Evolutionary conservation across 2,888 invertebrate species (phyloP), one percentile per base, ranked within the genome.

Genomic region (Vanessa cardui): DNA sequence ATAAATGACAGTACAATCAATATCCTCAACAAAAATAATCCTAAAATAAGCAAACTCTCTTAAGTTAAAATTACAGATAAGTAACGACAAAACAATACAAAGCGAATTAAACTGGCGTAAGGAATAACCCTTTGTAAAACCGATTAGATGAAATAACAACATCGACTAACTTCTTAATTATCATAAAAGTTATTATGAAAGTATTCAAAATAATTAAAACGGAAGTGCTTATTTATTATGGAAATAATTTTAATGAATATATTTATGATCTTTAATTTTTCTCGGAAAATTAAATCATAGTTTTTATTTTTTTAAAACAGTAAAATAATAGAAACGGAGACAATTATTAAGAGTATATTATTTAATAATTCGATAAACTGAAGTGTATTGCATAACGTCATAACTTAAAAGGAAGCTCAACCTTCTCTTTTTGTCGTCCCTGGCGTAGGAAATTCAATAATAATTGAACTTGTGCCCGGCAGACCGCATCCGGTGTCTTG

Each of bases 381-480:
- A 50, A 50, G 15, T 50, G 50, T 6, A 21, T 6, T 82, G 81
- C 81, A 79, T 78, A 79, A 80, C 78, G 65, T 79, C 58, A 52
- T 70, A 74, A 71, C 73, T 76, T 76, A 74, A 78, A 81, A 78
- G 77, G 76, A 78, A 77, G 75, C 74, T 68, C 59, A 66, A 58
- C 74, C 75, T 75, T 73, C 66, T 73, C 68, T 76, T 76, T 77
- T 76, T 73, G 71, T 71, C 75, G 73, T 71, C 79, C 81, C 76
- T 78, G 80, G 80, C 80, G 82, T 83, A 78, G 85, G 84, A 90
- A 90, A 90, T 90, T 89, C 85, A 89, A 90, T 89, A 87, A 87
- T 88, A 89, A 90, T 88, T 86, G 84, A 85, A 87, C 87, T 85
- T 78, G 83, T 87, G 87, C 79, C 81, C 84, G 83, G 80, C 81